Evolutionary conservation across 2,888 invertebrate species (phyloP).

Genomic region (Panopea generosa): DNA sequence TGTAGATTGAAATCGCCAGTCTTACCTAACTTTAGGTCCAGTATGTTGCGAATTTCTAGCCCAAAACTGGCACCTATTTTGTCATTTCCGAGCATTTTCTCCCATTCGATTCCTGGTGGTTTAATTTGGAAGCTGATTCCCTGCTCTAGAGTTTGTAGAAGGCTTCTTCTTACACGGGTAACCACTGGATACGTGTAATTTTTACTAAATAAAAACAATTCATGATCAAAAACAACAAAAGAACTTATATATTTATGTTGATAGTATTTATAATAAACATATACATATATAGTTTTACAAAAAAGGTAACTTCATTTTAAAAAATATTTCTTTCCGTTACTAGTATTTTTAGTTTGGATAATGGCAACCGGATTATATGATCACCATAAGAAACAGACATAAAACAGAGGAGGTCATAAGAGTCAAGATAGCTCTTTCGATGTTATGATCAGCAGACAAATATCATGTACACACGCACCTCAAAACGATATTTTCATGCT

Average conservation of each 20-base stretch:
- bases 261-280: too few relatives aligned
- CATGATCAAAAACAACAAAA: not conserved
- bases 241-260: not conserved
- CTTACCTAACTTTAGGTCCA: constrained; percentile 54
- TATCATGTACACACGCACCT: constrained; percentile 58
- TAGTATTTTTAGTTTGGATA: too few relatives aligned
- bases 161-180: constrained; percentile 46
- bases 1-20: too few relatives aligned
- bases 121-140: constrained; percentile 58
- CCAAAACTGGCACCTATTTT: constrained; percentile 71
- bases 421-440: too few relatives aligned
- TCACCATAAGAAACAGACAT: too few relatives aligned
- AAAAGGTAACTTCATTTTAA: too few relatives aligned
- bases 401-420: too few relatives aligned
- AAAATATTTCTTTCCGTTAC: too few relatives aligned
- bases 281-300: too few relatives aligned
- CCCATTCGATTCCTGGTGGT: constrained; percentile 66
- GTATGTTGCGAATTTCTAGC: constrained; percentile 55
- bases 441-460: too few relatives aligned
- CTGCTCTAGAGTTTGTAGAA: constrained; percentile 41
- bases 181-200: constrained; percentile 62
- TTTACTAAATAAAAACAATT: constrained; percentile 31
- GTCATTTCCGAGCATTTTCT: constrained; percentile 60
- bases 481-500: constrained; percentile 64
- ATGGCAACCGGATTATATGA: too few relatives aligned